Conservation (phyloP, 2,797 vertebrate species). For the Sebastes miniatus region DNA sequence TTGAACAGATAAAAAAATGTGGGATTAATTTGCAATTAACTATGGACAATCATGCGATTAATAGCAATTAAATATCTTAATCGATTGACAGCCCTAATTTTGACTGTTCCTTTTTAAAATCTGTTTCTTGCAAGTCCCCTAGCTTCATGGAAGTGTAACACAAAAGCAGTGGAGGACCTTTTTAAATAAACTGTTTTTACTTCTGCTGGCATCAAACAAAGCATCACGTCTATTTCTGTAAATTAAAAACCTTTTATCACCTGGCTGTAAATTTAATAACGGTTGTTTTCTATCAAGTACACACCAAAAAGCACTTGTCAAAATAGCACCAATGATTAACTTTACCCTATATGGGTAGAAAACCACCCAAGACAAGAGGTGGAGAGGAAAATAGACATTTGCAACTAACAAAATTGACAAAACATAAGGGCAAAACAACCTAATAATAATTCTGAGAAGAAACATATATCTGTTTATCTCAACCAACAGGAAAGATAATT, state of each 20-base stretch:
- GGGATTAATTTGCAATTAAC: no score
- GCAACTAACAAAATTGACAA: no score
- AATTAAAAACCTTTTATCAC: neutral
- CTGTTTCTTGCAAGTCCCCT: neutral
- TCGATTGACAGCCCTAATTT: no score
- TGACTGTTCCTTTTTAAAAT: neutral
- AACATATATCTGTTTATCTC: neutral
- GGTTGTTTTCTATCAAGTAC: neutral
- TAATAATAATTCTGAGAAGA: neutral
- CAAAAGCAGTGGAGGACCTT: neutral
- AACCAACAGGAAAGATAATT: neutral
- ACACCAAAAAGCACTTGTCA: neutral
- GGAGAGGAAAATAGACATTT: neutral
- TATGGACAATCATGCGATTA: no score
- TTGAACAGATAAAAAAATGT: no score
- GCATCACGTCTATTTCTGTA: neutral
- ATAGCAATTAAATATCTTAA: no score
- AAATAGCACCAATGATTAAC: neutral
- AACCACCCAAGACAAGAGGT: neutral
- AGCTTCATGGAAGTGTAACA: neutral
- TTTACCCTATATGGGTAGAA: neutral
- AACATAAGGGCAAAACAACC: neutral
- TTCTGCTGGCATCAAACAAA: neutral
- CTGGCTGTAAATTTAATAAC: neutral
- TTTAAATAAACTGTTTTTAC: neutral